A percentile compares a stretch with the other conserved stretches of the same genome.
phyloP scores from a whole-genome alignment of 2,888 invertebrate genomes.

The Cephus pygmeus region DNA sequence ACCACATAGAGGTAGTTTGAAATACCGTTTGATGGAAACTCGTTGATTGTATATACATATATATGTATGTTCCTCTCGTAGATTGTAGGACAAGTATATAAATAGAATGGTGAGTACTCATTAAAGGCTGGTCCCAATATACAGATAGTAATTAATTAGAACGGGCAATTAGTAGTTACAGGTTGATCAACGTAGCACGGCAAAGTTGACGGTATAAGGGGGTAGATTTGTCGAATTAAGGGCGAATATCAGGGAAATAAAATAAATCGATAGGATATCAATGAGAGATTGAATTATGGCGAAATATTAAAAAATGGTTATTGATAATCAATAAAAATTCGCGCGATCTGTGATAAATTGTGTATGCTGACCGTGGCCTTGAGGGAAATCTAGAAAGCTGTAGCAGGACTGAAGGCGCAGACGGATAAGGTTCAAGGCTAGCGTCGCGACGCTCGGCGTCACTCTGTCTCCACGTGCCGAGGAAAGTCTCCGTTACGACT shows the following conservation, averaged over 20 bases:
- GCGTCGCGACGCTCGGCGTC: conserved; percentile 41
- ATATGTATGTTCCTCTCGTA: neutral
- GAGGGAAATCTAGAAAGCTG: conserved; percentile 43
- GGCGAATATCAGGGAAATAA: no score
- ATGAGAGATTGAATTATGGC: neutral
- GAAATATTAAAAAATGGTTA: neutral
- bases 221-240: neutral
- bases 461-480: conserved; percentile 46
- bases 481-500: conserved; percentile 7
- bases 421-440: conserved; percentile 16
- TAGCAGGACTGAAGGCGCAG: conserved; percentile 9
- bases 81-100: neutral
- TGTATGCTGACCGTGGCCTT: conserved; percentile 50
- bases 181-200: neutral
- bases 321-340: neutral
- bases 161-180: neutral
- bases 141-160: neutral
- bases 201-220: neutral
- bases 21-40: neutral
- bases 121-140: neutral
- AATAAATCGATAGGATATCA: no score
- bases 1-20: neutral
- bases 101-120: neutral
- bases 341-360: neutral
- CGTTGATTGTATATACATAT: no score